phyloP scores from a whole-genome alignment of 2,113 vertebrate species.

The Paradoxurus hermaphroditus region DNA sequence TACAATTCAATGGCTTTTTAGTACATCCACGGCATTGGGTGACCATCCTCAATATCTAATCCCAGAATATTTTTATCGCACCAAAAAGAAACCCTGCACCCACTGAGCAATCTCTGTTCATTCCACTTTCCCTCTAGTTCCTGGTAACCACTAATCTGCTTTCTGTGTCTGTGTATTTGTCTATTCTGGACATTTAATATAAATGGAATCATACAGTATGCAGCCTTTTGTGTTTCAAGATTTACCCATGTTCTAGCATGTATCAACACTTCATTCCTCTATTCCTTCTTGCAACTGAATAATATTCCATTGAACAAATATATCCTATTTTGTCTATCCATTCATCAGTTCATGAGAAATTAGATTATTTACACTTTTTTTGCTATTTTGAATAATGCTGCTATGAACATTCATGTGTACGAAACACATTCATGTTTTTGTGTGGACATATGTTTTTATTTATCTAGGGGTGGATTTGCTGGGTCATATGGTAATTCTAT shows the following conservation, averaged over 20 bases:
- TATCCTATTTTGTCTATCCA: background rate
- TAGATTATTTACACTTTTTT: background rate
- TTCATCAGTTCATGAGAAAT: background rate
- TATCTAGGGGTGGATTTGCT: background rate
- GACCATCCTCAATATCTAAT: too few species aligned
- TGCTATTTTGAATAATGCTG: background rate
- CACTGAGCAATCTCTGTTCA: too few species aligned
- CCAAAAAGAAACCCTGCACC: too few species aligned
- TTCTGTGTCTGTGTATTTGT: background rate
- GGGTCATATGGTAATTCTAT: background rate
- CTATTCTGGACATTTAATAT: background rate
- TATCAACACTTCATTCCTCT: background rate
- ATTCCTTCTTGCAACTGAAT: background rate
- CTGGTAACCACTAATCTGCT: background rate
- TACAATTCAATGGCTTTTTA: background rate
- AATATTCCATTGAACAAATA: background rate
- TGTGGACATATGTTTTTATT: background rate
- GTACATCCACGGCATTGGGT: too few species aligned
- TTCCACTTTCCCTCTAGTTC: background rate
- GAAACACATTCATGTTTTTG: background rate
- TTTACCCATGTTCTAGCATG: background rate
- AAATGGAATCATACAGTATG: background rate
- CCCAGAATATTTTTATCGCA: too few species aligned
- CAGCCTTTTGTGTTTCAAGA: background rate
- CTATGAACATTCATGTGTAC: background rate